Evolutionary conservation across 2,888 invertebrate species (phyloP).

Genomic region (Mermis nigrescens): DNA sequence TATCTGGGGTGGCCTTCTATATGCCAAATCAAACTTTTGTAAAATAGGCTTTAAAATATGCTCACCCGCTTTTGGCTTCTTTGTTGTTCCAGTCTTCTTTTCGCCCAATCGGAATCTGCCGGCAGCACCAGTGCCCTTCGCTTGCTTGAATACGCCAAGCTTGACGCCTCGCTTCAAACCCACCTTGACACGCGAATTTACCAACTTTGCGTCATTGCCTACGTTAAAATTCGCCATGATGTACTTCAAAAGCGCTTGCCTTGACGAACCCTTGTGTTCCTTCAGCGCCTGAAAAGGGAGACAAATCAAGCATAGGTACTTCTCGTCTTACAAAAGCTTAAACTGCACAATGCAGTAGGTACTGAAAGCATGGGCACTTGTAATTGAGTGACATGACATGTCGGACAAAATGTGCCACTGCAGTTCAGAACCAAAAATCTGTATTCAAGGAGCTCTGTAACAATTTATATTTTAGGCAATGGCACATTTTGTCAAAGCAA

Average conservation of each 20-base stretch:
- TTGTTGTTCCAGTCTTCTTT: background rate
- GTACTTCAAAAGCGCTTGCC: slow-evolving; percentile 36
- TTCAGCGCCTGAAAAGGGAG: slow-evolving; percentile 21
- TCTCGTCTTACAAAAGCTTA: background rate
- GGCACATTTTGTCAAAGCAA: no score
- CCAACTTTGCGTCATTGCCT: slow-evolving; percentile 25
- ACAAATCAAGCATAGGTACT: background rate
- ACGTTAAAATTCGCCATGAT: slow-evolving; percentile 33
- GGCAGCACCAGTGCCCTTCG: slow-evolving; percentile 16
- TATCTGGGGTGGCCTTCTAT: no score
- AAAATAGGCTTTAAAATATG: background rate
- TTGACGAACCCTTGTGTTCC: slow-evolving; percentile 35
- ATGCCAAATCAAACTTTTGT: no score
- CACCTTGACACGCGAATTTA: slow-evolving; percentile 30
- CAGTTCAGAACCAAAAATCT: no score
- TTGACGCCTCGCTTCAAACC: slow-evolving; percentile 29
- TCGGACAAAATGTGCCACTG: no score
- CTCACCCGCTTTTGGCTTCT: slow-evolving; percentile 1
- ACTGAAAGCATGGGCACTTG: background rate
- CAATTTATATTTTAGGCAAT: no score
- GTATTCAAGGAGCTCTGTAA: no score
- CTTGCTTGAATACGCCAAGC: slow-evolving; percentile 30
- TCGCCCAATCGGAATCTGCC: slow-evolving; percentile 6
- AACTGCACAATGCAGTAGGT: background rate
- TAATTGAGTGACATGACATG: background rate